Base-by-base conservation (phyloP, 2,797 vertebrate genomes). In the Echiichthys vipera region DNA sequence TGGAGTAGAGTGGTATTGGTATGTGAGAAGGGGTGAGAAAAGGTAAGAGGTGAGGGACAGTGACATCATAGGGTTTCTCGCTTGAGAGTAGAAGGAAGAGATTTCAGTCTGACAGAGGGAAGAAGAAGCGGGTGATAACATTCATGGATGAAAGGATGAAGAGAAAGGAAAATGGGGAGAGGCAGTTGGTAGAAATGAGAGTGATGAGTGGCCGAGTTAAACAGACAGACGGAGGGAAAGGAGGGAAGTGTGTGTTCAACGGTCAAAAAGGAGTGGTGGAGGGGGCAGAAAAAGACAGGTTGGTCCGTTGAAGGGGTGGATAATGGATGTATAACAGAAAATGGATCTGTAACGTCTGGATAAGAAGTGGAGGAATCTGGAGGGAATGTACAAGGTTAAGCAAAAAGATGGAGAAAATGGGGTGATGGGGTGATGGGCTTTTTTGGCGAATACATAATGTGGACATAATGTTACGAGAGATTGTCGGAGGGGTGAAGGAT, bases 321-420 rank as follows among this genome's bases (percentile, higher is more conserved):
- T 84, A 86, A 90, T 85, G 77, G 74, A 82, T 65, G 57, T 64
- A 46, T 24, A 10, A 74, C 61, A 43, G 74, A 53, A 70, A 77
- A 72, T 65, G 47, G 57, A 78, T 69, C 24, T 8, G 34, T 77
- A 64, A 78, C 70, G 76, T 76, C 55, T 40, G 37, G 30, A 37
- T 24, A 32, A 68, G 59, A 56, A 51, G 57, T 55, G 50, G 58
- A 65, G 36, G 42, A 29, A 54, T 72, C 59, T 55, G 25, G 47
- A 65, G 65, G 3, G 68, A 36, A 66, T 4, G 55, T 22, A 15
- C 22, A 57, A 78, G 85, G 82, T 81, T 73, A 65, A 79, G 62
- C 24, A 50, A 54, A 84, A 81, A 67, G 42, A 74, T 18, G 36
- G 67, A 46, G 66, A 70, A 71, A 70, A 64, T 36, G 46, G 55